These are phyloP conservation scores for Rhynchophorus ferrugineus DNA, from an alignment of 1,140 invertebrate genomes.

Conservation along the genomic window DNA sequence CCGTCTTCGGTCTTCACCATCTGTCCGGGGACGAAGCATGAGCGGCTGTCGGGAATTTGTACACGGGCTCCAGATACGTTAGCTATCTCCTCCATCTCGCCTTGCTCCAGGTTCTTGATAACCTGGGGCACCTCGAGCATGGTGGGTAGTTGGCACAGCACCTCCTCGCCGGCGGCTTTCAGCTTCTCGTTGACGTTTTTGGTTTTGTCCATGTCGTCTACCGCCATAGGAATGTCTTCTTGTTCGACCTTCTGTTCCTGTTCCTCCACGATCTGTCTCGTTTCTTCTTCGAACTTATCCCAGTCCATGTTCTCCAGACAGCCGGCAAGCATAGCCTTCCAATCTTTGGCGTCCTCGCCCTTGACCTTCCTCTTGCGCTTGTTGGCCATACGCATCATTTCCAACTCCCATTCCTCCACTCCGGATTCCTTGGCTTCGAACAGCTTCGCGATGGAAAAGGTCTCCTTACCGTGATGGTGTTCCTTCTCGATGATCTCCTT, in stretches of 20 bases:
- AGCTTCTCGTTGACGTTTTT: conserved; percentile 49
- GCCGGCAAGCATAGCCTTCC: conserved; percentile 34
- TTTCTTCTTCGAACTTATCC: conserved; percentile 42
- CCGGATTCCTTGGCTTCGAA: conserved; percentile 69
- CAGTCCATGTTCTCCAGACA: conserved; percentile 38
- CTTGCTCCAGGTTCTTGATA: conserved; percentile 54
- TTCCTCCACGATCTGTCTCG: conserved; percentile 39
- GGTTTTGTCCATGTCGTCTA: conserved; percentile 49
- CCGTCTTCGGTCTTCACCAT: conserved; percentile 57
- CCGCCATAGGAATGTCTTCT: conserved; percentile 42
- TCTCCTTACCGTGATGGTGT: conserved; percentile 48
- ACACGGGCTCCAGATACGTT: conserved; percentile 58
- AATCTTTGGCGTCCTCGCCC: conserved; percentile 38
- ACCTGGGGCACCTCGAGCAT: conserved; percentile 55
- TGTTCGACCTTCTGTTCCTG: conserved; percentile 33
- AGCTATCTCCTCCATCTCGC: conserved; percentile 49
- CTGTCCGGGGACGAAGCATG: conserved; percentile 49
- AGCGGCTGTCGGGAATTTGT: conserved; percentile 50
- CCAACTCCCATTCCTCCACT: conserved; percentile 49
- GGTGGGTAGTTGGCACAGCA: conserved; percentile 48
- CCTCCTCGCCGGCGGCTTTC: conserved; percentile 43
- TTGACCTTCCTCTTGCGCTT: conserved; percentile 40
- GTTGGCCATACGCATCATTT: conserved; percentile 37
- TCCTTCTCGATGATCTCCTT: conserved; percentile 53
- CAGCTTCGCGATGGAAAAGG: conserved; percentile 56